Evolutionary conservation across 2,797 vertebrate genomes (phyloP).

Genomic region (Syndactyla subalaris): DNA sequence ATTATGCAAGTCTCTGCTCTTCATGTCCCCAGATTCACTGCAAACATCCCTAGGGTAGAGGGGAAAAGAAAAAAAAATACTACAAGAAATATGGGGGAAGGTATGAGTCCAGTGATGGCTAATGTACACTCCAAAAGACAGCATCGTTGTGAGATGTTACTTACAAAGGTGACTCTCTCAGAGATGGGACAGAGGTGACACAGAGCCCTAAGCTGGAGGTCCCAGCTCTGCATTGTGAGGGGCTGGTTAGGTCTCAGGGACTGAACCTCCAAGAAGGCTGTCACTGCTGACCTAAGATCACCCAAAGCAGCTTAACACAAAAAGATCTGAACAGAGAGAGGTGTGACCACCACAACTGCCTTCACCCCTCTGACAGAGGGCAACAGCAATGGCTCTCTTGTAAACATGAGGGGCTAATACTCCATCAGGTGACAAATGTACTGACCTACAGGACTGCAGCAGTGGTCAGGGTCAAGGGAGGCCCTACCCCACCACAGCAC

Average conservation of each 20-base stretch:
- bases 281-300: not conserved
- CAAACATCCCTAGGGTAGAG: not conserved
- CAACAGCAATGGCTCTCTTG: not conserved
- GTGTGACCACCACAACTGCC: not conserved
- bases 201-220: not conserved
- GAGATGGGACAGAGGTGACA: not conserved
- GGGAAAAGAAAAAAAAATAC: not conserved
- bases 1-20: not conserved
- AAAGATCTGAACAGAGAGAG: not conserved
- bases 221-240: not conserved
- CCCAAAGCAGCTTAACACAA: not conserved
- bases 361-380: not conserved
- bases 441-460: fast-evolving
- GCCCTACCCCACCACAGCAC: not conserved
- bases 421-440: not conserved
- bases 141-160: not conserved
- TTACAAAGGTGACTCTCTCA: not conserved
- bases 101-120: fast-evolving
- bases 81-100: not conserved
- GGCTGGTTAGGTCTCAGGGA: not conserved
- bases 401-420: fast-evolving
- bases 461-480: not conserved
- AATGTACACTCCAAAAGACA: not conserved
- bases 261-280: not conserved
- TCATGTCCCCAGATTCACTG: not conserved